Evolutionary conservation across 2,797 vertebrate species (phyloP).

Genomic region (Schizothorax lantsangensis): DNA sequence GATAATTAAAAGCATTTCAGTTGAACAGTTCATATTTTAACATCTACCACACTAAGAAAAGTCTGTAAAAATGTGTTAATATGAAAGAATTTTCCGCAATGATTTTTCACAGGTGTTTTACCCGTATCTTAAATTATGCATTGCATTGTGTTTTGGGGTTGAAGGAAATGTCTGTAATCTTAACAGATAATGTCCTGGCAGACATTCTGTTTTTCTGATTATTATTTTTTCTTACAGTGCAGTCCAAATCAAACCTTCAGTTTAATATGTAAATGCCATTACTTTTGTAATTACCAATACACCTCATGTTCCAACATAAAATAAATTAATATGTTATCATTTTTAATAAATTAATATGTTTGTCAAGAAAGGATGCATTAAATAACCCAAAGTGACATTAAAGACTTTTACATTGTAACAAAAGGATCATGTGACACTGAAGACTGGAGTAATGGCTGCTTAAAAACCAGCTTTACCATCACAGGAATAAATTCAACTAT

Average conservation of each 20-base stretch:
- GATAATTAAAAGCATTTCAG: slow-evolving; percentile 40
- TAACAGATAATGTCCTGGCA: neutral
- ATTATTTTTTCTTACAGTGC: neutral
- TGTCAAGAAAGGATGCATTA: neutral
- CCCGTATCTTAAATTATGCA: neutral
- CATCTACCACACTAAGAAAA: neutral
- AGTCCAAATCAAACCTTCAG: neutral
- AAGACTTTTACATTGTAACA: neutral
- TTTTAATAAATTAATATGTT: too few species aligned
- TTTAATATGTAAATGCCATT: neutral
- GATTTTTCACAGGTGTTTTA: neutral
- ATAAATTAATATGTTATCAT: too few species aligned
- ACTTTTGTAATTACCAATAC: neutral
- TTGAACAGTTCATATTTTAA: neutral
- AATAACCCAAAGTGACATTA: neutral
- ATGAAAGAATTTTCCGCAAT: neutral
- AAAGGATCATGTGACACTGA: neutral
- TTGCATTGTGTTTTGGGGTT: neutral
- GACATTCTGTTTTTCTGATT: neutral
- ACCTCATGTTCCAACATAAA: neutral
- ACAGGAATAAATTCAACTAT: neutral
- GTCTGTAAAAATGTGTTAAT: neutral
- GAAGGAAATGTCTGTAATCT: neutral
- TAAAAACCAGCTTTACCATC: neutral
- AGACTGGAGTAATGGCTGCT: neutral